These are phyloP conservation scores for Drosophila nigricruria DNA, from an alignment of 2,888 invertebrate species.

Conservation along the genomic window DNA sequence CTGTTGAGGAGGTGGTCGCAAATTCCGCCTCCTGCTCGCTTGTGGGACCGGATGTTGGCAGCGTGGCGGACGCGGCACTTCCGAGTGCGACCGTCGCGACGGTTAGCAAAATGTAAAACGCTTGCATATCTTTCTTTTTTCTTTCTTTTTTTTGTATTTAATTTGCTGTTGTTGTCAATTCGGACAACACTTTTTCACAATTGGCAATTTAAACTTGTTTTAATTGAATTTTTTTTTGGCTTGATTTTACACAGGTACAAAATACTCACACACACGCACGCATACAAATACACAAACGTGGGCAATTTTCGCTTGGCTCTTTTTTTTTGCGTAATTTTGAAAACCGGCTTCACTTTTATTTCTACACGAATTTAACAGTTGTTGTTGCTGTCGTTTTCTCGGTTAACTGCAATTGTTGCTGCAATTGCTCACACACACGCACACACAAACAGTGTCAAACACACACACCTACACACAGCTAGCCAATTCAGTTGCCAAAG, in stretches of 20 bases:
- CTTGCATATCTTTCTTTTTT: constrained; percentile 66
- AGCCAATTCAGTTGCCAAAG: constrained; percentile 56
- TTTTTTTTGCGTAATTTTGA: constrained; percentile 73
- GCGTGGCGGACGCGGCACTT: constrained; percentile 71
- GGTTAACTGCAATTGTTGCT: constrained; percentile 80
- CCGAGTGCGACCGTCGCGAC: constrained; percentile 75
- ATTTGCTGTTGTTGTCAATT: constrained; percentile 23
- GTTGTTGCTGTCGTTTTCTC: constrained; percentile 62
- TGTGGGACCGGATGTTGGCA: constrained; percentile 53
- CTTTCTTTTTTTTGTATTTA: constrained; percentile 9
- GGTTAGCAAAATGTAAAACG: constrained; percentile 64
- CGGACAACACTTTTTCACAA: constrained; percentile 52
- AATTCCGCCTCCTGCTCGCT: constrained; percentile 39
- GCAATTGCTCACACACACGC: constrained; percentile 57
- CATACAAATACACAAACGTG: constrained; percentile 29
- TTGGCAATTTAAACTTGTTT: constrained; percentile 67
- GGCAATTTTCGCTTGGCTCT: constrained; percentile 50
- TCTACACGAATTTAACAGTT: constrained; percentile 60
- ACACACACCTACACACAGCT: constrained; percentile 44
- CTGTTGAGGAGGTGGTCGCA: constrained; percentile 19
- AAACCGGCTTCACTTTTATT: constrained; percentile 79
- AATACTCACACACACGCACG: constrained; percentile 20
- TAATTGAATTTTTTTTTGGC: constrained; percentile 63
- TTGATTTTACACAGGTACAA: constrained; percentile 53
- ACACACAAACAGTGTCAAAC: constrained; percentile 22